Evolutionary conservation across 2,888 invertebrate species (phyloP).

Genomic region (Calephelis perditalis): DNA sequence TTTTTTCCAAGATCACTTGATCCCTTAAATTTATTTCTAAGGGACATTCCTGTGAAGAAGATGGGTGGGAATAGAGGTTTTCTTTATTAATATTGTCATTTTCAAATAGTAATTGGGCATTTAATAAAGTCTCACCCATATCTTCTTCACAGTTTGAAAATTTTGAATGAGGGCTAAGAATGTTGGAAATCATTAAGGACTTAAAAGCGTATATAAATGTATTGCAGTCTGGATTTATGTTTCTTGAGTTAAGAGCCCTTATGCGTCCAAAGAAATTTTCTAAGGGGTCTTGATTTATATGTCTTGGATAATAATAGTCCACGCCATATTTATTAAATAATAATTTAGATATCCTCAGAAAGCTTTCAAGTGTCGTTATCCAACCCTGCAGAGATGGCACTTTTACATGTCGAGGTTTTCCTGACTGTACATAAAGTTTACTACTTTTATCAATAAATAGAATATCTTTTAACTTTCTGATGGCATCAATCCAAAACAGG

Average conservation of each 20-base stretch:
- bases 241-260: slow-evolving; percentile 30
- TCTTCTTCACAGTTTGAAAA: slow-evolving; percentile 14
- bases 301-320: slow-evolving; percentile 27
- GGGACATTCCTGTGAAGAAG: background rate
- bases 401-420: slow-evolving; percentile 17
- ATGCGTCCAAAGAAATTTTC: slow-evolving; percentile 34
- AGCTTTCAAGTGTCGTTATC: slow-evolving; percentile 30
- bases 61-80: background rate
- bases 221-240: slow-evolving; percentile 29
- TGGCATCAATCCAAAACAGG: slow-evolving; percentile 26
- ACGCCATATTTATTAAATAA: slow-evolving; percentile 27
- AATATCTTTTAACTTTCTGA: slow-evolving; percentile 22
- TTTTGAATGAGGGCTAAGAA: slow-evolving; percentile 15
- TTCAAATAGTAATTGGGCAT: slow-evolving; percentile 17
- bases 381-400: slow-evolving; percentile 29
- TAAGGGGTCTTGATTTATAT: slow-evolving; percentile 32
- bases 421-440: slow-evolving; percentile 16
- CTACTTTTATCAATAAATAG: slow-evolving; percentile 21
- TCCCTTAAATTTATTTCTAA: background rate
- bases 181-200: slow-evolving; percentile 25
- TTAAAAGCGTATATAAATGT: slow-evolving; percentile 30
- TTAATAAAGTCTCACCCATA: slow-evolving; percentile 14
- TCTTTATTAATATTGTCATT: slow-evolving; percentile 12
- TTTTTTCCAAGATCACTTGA: slow-evolving; percentile 19
- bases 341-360: slow-evolving; percentile 26